Evolutionary conservation across 64 coral and sea anemone genomes (phyloP).

Genomic region (Porites lutea): DNA sequence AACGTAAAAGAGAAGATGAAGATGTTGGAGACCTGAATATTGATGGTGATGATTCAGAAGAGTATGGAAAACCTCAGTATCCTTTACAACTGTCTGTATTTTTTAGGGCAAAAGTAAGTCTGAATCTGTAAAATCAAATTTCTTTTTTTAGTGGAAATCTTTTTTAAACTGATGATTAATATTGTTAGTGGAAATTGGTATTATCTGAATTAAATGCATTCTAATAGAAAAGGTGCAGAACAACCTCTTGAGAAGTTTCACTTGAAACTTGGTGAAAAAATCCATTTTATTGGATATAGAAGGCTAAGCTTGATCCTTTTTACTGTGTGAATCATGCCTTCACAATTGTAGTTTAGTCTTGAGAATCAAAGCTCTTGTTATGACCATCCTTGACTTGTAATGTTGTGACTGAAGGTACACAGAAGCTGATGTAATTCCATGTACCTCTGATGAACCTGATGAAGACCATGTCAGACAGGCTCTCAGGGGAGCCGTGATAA

Average conservation of each 20-base stretch:
- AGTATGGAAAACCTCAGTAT: slow-evolving; percentile 97
- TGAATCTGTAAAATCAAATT: too few species aligned
- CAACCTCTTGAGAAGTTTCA: too few species aligned
- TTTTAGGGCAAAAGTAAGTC: background rate
- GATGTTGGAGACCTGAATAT: slow-evolving; percentile 89
- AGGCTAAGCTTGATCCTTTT: too few species aligned
- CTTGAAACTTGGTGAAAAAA: background rate
- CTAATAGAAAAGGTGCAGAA: too few species aligned
- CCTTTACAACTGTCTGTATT: slow-evolving; percentile 14
- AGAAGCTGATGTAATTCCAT: slow-evolving; percentile 89
- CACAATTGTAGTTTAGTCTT: too few species aligned
- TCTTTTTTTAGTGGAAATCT: too few species aligned
- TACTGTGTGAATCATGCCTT: too few species aligned
- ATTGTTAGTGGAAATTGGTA: too few species aligned
- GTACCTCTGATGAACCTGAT: slow-evolving; percentile 82
- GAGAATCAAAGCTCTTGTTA: background rate
- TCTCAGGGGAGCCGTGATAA: slow-evolving; percentile 86
- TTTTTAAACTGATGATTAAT: too few species aligned
- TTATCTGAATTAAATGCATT: too few species aligned
- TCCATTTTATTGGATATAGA: too few species aligned
- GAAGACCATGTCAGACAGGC: slow-evolving; percentile 87
- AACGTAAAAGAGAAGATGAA: slow-evolving; percentile 80
- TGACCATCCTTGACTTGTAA: slow-evolving; percentile 37
- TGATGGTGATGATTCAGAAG: slow-evolving; percentile 91
- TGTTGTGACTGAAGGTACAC: slow-evolving; percentile 61